Percentiles rank a stretch among this genome's conserved stretches.
Conservation (phyloP, 2,888 invertebrate genomes). For the Arge pagana region DNA sequence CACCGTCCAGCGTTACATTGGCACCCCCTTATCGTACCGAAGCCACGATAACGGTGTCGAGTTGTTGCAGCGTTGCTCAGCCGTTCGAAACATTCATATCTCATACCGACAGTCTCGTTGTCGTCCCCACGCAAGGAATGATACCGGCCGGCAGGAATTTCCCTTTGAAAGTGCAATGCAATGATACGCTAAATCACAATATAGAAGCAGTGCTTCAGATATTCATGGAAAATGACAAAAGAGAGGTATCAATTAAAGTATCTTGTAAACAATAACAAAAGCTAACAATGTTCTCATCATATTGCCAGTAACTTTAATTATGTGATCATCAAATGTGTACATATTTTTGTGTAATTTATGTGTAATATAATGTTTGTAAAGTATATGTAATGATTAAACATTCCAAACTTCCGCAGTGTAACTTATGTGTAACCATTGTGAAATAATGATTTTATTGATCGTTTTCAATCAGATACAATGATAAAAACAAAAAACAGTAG, state of each 20-base stretch:
- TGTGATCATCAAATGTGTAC: too few species aligned
- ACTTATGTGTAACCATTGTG: too few species aligned
- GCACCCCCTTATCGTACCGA: constrained; percentile 39
- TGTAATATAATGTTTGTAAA: too few species aligned
- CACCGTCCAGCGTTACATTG: constrained; percentile 35
- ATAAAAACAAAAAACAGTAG: too few species aligned
- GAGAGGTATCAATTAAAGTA: constrained; percentile 35
- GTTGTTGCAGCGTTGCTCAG: constrained; percentile 38
- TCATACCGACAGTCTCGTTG: constrained; percentile 36
- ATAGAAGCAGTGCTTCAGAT: constrained; percentile 40
- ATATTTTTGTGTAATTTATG: too few species aligned
- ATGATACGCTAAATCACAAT: constrained; percentile 34
- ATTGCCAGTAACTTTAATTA: too few species aligned
- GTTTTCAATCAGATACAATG: too few species aligned
- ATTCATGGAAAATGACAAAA: constrained; percentile 42
- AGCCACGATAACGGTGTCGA: constrained; percentile 38
- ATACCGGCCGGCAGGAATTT: constrained; percentile 42
- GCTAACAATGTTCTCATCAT: too few species aligned
- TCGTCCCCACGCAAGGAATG: constrained; percentile 45
- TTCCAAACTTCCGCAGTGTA: too few species aligned
- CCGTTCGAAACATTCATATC: constrained; percentile 43
- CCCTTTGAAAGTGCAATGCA: constrained; percentile 42
- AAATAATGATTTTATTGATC: too few species aligned
- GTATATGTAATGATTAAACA: too few species aligned
- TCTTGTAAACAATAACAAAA: not conserved